A percentile compares a stretch with the other conserved stretches of the same genome.
phyloP scores from a whole-genome alignment of 2,797 vertebrate genomes.

The Rhinatrema bivittatum region DNA sequence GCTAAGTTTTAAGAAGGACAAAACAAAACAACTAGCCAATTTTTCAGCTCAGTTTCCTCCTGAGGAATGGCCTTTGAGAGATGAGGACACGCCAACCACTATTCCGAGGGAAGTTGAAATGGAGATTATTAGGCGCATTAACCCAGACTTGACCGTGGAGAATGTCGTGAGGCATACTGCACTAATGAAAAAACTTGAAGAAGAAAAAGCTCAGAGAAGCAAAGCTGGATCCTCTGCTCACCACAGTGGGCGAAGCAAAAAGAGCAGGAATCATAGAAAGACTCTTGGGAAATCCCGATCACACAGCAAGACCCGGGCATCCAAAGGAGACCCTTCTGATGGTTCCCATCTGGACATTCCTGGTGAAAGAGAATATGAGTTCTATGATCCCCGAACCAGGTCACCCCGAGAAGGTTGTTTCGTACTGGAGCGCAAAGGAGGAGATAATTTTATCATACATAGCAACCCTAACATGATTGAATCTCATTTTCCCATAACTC shows the following conservation, averaged over 20 bases:
- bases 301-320: constrained; percentile 87
- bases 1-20: constrained; percentile 96
- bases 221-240: constrained; percentile 87
- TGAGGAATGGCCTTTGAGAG: constrained; percentile 91
- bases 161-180: constrained; percentile 94
- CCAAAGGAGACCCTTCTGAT: constrained; percentile 82
- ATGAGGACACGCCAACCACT: constrained; percentile 83
- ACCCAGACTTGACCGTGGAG: constrained; percentile 94
- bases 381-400: constrained; percentile 82
- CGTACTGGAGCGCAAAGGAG: constrained; percentile 82
- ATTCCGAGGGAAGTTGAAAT: constrained; percentile 91
- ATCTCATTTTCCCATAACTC: constrained; percentile 90
- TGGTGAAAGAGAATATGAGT: constrained; percentile 79
- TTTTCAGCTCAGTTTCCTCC: constrained; percentile 97
- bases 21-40: constrained; percentile 88
- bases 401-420: constrained; percentile 86
- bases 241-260: constrained; percentile 86
- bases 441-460: constrained; percentile 85
- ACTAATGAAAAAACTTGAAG: constrained; percentile 95
- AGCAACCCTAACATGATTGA: constrained; percentile 88
- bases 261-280: constrained; percentile 84
- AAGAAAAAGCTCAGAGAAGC: constrained; percentile 88
- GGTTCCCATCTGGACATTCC: constrained; percentile 77
- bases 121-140: constrained; percentile 95
- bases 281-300: constrained; percentile 88